Evolutionary conservation across 2,113 vertebrate species (phyloP).

Genomic region (Pogonocichla stellata): DNA sequence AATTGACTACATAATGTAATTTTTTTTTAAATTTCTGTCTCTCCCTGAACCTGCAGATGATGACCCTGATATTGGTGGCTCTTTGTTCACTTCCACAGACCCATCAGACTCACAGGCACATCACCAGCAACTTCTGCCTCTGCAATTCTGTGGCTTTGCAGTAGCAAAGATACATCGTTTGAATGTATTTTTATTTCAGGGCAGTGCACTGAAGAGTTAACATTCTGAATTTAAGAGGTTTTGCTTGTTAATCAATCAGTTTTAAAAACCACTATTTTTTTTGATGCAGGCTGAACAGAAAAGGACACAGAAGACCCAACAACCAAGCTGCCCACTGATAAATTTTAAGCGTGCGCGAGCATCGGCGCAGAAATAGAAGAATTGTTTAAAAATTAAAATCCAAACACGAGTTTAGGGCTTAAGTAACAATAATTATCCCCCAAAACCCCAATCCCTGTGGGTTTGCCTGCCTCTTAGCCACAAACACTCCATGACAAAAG

Average conservation of each 20-base stretch:
- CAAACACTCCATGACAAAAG: slow-evolving; percentile 38
- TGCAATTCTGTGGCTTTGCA: not conserved
- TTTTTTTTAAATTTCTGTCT: not conserved
- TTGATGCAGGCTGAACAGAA: not conserved
- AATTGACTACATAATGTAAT: not conserved
- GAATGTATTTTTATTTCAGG: not conserved
- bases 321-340: not conserved
- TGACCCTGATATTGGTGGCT: not conserved
- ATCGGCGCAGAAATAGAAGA: not conserved
- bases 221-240: not conserved
- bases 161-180: not conserved
- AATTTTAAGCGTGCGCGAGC: accelerated
- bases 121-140: not conserved
- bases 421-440: not conserved
- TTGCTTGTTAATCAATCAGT: not conserved
- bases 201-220: not conserved
- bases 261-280: not conserved
- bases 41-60: not conserved
- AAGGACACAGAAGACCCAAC: not conserved
- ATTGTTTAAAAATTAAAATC: not conserved
- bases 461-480: not conserved
- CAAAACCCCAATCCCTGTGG: not conserved
- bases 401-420: not conserved
- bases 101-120: not conserved
- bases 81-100: not conserved